phyloP scores from a whole-genome alignment of 2,888 invertebrate species.

The Polietes domitor region DNA sequence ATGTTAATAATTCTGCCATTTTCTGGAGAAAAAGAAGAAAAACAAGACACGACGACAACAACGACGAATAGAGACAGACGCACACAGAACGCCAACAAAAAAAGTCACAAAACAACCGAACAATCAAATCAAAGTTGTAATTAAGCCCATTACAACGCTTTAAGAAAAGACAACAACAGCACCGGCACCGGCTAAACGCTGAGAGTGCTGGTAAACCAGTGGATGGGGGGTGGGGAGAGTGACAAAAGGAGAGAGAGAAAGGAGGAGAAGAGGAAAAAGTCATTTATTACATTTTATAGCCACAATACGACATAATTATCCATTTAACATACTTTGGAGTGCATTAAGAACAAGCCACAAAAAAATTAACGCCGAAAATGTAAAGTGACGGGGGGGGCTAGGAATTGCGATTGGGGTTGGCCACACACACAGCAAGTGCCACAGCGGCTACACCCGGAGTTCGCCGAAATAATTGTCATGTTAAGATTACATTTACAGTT shows the following conservation, averaged over 20 bases:
- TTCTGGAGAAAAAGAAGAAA: conserved; percentile 40
- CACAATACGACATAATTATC: conserved; percentile 68
- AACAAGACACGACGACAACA: conserved; percentile 24
- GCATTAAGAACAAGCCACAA: conserved; percentile 62
- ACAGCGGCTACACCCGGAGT: not conserved
- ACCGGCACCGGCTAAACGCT: not conserved
- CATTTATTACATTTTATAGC: conserved; percentile 61
- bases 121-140: conserved; percentile 65
- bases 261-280: conserved; percentile 34
- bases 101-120: conserved; percentile 59
- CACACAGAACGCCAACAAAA: conserved; percentile 31
- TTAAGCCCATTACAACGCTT: conserved; percentile 63
- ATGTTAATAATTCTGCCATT: conserved; percentile 12
- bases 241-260: conserved; percentile 26
- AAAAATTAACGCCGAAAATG: conserved; percentile 52
- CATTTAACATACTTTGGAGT: conserved; percentile 63
- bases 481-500: conserved; percentile 59
- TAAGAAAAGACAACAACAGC: conserved; percentile 41
- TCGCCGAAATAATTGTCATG: conserved; percentile 64
- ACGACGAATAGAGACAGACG: not conserved
- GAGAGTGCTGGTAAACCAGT: not conserved
- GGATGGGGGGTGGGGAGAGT: not conserved
- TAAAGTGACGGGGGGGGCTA: conserved; percentile 41
- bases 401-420: conserved; percentile 9
- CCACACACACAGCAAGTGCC: conserved; percentile 8